Conservation (phyloP, 2,113 vertebrate genomes). For the Erinaceus europaeus region DNA sequence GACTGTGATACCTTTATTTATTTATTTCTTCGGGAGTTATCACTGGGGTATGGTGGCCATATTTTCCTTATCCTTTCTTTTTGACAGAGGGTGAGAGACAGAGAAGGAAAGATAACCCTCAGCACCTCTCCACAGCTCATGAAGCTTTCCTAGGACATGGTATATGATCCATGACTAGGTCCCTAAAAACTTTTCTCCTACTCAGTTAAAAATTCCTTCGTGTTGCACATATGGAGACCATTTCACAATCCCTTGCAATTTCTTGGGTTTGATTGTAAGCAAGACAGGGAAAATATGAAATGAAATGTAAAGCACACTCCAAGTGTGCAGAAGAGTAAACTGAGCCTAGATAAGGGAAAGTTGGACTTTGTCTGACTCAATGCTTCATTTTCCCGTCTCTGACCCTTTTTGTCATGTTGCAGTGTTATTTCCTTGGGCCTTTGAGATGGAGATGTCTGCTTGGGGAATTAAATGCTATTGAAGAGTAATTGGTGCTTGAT, state of each 20-base stretch:
- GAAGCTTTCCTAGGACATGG: no score
- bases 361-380: background rate
- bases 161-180: no score
- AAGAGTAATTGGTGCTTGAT: slow-evolving; percentile 67
- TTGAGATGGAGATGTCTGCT: slow-evolving; percentile 15
- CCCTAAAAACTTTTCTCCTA: no score
- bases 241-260: background rate
- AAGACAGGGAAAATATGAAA: no score
- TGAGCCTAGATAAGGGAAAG: background rate
- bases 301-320: background rate
- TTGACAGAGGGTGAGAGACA: no score
- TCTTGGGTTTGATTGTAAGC: background rate
- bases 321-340: background rate
- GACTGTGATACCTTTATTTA: background rate
- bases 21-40: no score
- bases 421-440: background rate
- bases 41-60: no score
- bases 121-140: no score
- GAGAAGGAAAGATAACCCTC: no score
- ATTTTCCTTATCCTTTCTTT: no score
- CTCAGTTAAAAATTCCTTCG: background rate
- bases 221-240: background rate
- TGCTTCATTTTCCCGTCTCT: background rate
- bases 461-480: slow-evolving; percentile 40
- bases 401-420: background rate